A percentile compares a stretch with the other conserved stretches of the same genome.
These are phyloP conservation scores for Cryptotermes secundus DNA, from an alignment of 1,140 invertebrate genomes.

Conservation along the genomic window DNA sequence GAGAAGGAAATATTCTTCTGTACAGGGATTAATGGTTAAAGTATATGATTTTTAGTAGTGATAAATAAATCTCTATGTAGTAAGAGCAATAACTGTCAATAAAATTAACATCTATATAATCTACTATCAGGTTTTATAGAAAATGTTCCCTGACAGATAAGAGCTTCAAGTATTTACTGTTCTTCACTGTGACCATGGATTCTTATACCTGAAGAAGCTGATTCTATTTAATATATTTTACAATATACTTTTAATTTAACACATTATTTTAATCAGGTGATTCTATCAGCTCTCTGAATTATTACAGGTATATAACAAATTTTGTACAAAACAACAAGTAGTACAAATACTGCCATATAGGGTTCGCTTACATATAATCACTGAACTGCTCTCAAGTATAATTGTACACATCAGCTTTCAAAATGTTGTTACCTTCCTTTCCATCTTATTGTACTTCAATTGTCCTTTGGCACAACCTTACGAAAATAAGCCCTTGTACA, in stretches of 20 bases:
- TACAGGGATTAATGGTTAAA: no score
- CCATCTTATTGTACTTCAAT: background rate
- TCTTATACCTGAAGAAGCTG: background rate
- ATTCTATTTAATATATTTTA: background rate
- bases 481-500: background rate
- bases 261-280: background rate
- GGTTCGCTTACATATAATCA: background rate
- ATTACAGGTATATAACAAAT: background rate
- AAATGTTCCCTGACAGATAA: no score
- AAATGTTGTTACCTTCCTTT: no score
- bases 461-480: background rate
- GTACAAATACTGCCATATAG: background rate
- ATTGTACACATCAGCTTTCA: background rate
- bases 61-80: no score
- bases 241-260: background rate
- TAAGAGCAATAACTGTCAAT: no score
- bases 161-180: no score
- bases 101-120: no score
- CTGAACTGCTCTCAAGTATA: background rate
- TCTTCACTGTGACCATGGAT: no score
- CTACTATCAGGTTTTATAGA: no score
- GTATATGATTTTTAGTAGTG: no score
- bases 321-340: background rate
- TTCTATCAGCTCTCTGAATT: background rate
- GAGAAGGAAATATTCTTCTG: no score